A percentile compares a stretch with the other conserved stretches of the same genome.
Evolutionary conservation across 2,113 vertebrate species (phyloP).

Genomic region (Mastomys coucha): DNA sequence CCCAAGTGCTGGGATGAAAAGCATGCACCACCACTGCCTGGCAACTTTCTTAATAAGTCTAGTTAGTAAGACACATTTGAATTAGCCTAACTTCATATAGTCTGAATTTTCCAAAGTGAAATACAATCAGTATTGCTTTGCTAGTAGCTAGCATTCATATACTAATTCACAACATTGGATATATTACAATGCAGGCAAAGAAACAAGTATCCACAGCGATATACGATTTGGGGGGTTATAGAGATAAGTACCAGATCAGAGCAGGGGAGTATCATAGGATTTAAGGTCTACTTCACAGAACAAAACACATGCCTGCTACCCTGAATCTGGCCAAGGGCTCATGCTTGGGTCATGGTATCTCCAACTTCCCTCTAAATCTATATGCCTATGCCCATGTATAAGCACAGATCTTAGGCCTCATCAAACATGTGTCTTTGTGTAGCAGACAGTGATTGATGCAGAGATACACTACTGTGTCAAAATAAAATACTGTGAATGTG

Average conservation of each 20-base stretch:
- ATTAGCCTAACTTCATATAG: neutral
- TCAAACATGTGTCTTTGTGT: neutral
- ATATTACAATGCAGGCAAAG: neutral
- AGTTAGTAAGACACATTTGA: neutral
- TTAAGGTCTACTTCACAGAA: too few relatives aligned
- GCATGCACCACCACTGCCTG: too few relatives aligned
- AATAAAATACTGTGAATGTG: neutral
- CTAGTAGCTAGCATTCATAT: neutral
- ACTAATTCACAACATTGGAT: neutral
- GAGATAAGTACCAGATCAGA: neutral
- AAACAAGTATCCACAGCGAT: neutral
- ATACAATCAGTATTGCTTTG: neutral
- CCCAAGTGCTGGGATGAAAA: too few relatives aligned
- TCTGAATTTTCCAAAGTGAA: neutral
- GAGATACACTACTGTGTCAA: too few relatives aligned
- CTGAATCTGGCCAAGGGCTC: neutral
- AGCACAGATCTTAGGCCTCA: neutral
- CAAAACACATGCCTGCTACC: neutral
- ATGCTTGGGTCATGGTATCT: neutral
- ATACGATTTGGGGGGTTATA: neutral
- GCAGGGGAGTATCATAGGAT: neutral
- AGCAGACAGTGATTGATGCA: too few relatives aligned
- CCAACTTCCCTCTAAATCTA: too few relatives aligned
- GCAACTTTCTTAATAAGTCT: neutral
- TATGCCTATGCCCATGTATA: neutral